Percentiles rank a stretch among this genome's conserved stretches.
Conservation (phyloP, 2,113 vertebrate species). For the Nannospalax galili region DNA sequence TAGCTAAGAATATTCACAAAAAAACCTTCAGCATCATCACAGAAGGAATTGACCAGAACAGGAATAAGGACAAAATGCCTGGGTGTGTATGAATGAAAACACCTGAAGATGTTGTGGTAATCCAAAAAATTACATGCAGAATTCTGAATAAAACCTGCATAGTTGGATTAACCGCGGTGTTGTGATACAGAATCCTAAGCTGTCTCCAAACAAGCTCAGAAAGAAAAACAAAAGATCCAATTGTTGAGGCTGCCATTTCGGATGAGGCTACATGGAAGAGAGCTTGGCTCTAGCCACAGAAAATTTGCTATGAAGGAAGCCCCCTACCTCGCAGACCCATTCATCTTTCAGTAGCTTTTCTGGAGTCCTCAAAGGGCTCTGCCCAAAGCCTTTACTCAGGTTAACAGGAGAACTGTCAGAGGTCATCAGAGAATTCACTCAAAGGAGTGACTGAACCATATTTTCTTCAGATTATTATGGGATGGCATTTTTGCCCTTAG, state of each 20-base stretch:
- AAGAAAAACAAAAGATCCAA: neutral
- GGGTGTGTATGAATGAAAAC: neutral
- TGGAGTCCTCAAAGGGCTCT: neutral
- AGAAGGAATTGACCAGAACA: slow-evolving; percentile 1
- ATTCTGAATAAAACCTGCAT: neutral
- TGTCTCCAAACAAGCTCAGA: neutral
- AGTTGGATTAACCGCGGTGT: neutral
- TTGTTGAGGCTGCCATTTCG: neutral
- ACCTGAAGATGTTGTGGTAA: neutral
- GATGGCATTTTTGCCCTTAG: neutral
- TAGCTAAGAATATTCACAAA: neutral
- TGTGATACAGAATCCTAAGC: neutral
- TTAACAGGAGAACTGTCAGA: neutral
- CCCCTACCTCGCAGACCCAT: neutral
- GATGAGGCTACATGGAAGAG: neutral
- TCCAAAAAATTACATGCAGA: neutral
- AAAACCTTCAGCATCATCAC: neutral
- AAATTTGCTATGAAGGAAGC: neutral
- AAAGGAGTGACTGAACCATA: neutral
- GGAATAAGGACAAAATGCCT: neutral
- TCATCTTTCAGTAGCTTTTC: neutral
- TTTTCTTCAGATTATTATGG: neutral
- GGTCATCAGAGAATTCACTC: neutral
- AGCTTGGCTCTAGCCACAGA: neutral
- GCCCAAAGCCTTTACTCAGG: neutral